phyloP scores from a whole-genome alignment of 2,113 vertebrate genomes.

The Egretta garzetta region DNA sequence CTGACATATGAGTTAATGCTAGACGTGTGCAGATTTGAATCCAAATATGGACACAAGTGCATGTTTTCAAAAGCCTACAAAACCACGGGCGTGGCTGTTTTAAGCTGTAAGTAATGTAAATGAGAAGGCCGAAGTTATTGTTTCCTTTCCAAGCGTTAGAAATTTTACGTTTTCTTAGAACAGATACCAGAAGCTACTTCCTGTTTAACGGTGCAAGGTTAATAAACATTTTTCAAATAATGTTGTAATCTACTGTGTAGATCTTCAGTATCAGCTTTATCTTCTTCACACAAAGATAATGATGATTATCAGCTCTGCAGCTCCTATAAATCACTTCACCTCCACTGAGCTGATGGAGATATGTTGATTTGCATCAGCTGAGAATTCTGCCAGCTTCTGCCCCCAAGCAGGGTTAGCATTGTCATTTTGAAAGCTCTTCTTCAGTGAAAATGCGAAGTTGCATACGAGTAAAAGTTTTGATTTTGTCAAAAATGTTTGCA shows the following conservation, averaged over 20 bases:
- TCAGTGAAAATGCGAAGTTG: background rate
- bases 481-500: background rate
- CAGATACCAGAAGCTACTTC: background rate
- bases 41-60: background rate
- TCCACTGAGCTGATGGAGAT: background rate
- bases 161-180: background rate
- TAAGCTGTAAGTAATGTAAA: background rate
- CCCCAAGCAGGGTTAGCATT: background rate
- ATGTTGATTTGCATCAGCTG: background rate
- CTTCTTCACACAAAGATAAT: background rate
- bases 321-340: background rate
- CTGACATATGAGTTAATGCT: background rate
- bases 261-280: background rate
- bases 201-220: background rate
- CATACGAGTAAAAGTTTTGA: background rate
- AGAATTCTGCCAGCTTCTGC: background rate
- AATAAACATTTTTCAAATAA: conserved; percentile 26
- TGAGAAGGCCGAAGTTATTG: background rate
- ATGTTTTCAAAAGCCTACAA: background rate
- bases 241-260: background rate
- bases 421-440: background rate
- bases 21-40: background rate
- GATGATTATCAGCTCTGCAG: background rate
- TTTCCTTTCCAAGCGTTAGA: background rate
- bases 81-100: background rate